A percentile compares a stretch with the other conserved stretches of the same genome.
Conservation (phyloP, 2,113 vertebrate species). For the Hypocryptadius cinnamomeus region DNA sequence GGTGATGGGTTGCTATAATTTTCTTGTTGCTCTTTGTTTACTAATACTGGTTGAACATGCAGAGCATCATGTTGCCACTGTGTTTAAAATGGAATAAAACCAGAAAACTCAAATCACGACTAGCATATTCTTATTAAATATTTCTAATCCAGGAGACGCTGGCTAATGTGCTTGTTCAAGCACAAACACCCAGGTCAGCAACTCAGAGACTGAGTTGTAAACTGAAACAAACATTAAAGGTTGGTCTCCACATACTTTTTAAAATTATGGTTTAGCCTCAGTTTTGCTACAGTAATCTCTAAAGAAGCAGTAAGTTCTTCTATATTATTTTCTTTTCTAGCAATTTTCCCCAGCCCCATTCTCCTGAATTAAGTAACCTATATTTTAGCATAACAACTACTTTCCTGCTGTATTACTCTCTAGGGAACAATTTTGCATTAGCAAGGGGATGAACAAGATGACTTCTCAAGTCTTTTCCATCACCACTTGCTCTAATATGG, state of each 20-base stretch:
- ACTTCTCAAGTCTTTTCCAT: constrained; percentile 39
- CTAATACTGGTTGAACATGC: neutral
- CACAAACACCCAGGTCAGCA: neutral
- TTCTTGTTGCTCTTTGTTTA: neutral
- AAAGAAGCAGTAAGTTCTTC: neutral
- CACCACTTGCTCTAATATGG: constrained; percentile 39
- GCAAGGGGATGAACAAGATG: constrained; percentile 27
- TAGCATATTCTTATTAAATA: neutral
- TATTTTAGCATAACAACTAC: neutral
- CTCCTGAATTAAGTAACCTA: constrained; percentile 18
- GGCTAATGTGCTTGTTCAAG: neutral
- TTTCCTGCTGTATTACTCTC: constrained; percentile 38
- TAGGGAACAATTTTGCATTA: constrained; percentile 13
- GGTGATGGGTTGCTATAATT: neutral
- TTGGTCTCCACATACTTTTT: neutral
- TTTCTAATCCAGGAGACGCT: neutral
- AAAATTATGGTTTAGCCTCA: neutral
- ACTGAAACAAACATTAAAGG: neutral
- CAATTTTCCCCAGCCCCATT: constrained; percentile 11
- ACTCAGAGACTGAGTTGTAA: neutral
- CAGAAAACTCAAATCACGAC: neutral
- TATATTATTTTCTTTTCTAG: constrained; percentile 28
- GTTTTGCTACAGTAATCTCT: neutral
- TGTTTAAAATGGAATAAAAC: neutral
- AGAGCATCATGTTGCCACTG: neutral